Base-by-base conservation (phyloP, 2,888 invertebrate genomes). In the Agrotis ipsilon region DNA sequence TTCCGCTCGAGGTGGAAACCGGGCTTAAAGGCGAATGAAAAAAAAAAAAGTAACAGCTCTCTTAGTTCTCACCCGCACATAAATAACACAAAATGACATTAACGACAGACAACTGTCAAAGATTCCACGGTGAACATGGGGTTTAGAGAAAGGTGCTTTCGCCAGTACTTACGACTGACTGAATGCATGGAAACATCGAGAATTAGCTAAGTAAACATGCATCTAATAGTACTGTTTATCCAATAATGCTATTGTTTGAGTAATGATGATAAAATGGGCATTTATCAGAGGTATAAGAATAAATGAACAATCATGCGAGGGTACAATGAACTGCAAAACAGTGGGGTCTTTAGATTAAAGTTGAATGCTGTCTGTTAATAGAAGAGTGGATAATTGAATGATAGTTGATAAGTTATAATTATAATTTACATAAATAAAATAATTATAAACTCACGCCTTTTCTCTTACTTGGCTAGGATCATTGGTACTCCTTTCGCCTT, bases 131-230 rank as follows among this genome's bases (percentile, higher is more conserved):
- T 46, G 27, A 54, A 18, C 52, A 24, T 27, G n/a, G 19, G 27
- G 63, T 68, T 61, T 58, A 52, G 79, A 85, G 85, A 81, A 84
- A 82, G 72, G 67, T 52, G 71, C 83, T 81, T 83, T 84, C 80
- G 59, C 80, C 24, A 78, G 72, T 72, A 67, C 66, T 16, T 64
- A 45, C 57, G n/a, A 61, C 60, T 72, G 55, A 51, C 60, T 64
- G 58, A 63, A 70, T 68, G 62, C 61, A 70, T 78, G 61, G 62
- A 74, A 72, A 77, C 61, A 64, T 52, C 18, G 24, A 59, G 74
- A 72, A 69, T 80, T 57, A 68, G 69, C 58, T 55, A 65, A 72
- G 61, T 77, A 72, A 80, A 81, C 67, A 54, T 27, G 18, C 11
- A 73, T 52, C 39, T n/a, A 59, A 57, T 76, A 63, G 52, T 24